Base-by-base conservation (phyloP, 1,140 invertebrate species). In the Dinoponera quadriceps region DNA sequence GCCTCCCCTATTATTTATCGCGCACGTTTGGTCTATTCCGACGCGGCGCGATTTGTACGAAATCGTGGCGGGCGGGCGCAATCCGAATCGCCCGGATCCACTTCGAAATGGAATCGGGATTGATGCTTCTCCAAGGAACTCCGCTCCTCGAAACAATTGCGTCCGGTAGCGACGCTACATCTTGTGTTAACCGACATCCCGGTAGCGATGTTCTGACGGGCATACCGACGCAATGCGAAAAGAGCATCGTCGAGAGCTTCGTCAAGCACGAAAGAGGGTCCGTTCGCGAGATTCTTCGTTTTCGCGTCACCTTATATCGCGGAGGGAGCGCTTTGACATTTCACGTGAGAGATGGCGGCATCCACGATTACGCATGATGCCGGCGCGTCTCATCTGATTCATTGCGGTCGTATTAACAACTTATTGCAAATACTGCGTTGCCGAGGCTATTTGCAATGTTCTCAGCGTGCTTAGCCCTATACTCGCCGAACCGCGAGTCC, bases 1-100 rank as follows among this genome's bases (percentile, higher is more conserved):
- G 38, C 51, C 65, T 25, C 51, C 51, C 57, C 18, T 77, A 84
- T 84, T 87, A 87, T 87, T 87, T 81, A 83, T 85, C 72, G 63
- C 20, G 22, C 18, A 60, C 54, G 25, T 3, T 44, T 16, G 3
- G n/a, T 60, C n/a, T 14, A 25, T 22, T n/a, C 1, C 60, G 48
- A 11, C 33, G 22, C 33, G 27, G 51, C 16, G 48, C 54, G 57
- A 83, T 83, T 83, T 75, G 60, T 57, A 57, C 18, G 33, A 65
- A 54, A 77, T 75, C 44, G 71, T 65, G 29, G 72, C 71, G n/a
- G 55, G 0, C n/a, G 38, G 65, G 69, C 38, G 38, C 29, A 51
- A 29, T 60, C 22, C 49, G 29, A 44, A 49, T 54, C 11, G 33
- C 0, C 13, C 44, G 25, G 18, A 86, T 48, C 27, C 25, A 60